phyloP scores from a whole-genome alignment of 2,113 vertebrate genomes.

The Platycercus adscitus region DNA sequence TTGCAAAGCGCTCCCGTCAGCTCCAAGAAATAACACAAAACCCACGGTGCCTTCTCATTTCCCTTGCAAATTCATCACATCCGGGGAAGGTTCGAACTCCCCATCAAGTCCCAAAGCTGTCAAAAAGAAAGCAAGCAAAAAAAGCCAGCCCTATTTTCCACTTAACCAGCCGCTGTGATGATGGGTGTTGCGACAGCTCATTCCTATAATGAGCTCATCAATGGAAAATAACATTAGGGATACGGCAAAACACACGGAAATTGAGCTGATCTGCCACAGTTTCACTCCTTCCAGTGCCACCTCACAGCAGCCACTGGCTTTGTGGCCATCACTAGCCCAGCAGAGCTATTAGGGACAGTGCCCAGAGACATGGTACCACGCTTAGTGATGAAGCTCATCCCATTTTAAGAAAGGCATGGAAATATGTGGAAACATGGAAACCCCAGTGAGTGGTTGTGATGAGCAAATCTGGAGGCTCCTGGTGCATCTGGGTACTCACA shows the following conservation, averaged over 20 bases:
- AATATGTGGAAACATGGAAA: too few relatives aligned
- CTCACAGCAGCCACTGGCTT: background rate
- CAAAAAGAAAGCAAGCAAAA: background rate
- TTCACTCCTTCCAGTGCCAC: background rate
- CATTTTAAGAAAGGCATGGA: fast-evolving
- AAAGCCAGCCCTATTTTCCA: background rate
- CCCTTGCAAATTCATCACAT: background rate
- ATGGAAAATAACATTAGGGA: background rate
- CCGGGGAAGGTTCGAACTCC: background rate
- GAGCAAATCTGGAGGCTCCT: background rate
- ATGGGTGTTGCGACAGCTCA: background rate
- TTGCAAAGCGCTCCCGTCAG: conserved; percentile 18
- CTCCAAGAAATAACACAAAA: background rate
- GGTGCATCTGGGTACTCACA: too few relatives aligned
- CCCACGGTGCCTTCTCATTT: background rate
- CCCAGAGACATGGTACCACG: background rate
- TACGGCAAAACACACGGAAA: background rate
- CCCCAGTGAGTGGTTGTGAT: background rate
- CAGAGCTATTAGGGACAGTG: background rate
- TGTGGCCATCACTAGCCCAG: background rate
- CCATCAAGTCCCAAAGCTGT: background rate
- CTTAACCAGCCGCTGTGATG: background rate
- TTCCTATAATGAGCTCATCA: conserved; percentile 30
- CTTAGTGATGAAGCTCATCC: background rate
- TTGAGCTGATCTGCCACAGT: background rate